A percentile compares a stretch with the other conserved stretches of the same genome.
These are phyloP conservation scores for Onychomys torridus DNA, from an alignment of 2,797 vertebrate genomes.

Conservation along the genomic window DNA sequence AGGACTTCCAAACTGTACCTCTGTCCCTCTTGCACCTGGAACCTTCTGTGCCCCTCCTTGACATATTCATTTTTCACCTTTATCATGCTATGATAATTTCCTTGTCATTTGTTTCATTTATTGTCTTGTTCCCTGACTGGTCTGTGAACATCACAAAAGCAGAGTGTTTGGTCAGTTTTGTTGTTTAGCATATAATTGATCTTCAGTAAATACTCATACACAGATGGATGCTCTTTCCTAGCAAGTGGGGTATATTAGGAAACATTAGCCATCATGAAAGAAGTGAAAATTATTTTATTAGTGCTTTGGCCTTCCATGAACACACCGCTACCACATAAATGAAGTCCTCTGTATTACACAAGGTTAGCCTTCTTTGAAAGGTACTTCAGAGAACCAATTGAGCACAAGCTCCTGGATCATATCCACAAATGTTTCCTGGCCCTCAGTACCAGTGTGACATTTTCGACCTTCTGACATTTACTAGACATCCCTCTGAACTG, in stretches of 20 bases:
- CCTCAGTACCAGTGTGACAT: not conserved
- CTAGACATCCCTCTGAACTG: not conserved
- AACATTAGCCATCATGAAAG: not conserved
- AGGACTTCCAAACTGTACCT: not conserved
- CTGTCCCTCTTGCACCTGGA: too few relatives aligned
- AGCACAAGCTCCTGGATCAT: not conserved
- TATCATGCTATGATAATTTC: not conserved
- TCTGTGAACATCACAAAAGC: not conserved
- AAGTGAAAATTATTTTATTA: constrained; percentile 18
- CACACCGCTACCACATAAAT: not conserved
- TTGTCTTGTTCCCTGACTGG: not conserved
- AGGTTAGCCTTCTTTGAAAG: constrained; percentile 15
- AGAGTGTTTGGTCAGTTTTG: not conserved
- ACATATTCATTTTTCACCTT: not conserved
- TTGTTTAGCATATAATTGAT: not conserved
- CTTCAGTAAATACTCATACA: constrained; percentile 14
- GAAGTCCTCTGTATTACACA: not conserved
- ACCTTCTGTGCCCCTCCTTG: not conserved
- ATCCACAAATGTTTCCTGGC: not conserved
- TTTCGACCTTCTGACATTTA: not conserved
- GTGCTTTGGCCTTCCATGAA: not conserved
- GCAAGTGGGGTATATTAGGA: not conserved
- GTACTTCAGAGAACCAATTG: not conserved
- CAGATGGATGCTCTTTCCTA: not conserved
- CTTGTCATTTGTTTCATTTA: not conserved